A percentile compares a stretch with the other conserved stretches of the same genome.
Conservation (phyloP, 2,113 vertebrate genomes). For the Paralichthys olivaceus region DNA sequence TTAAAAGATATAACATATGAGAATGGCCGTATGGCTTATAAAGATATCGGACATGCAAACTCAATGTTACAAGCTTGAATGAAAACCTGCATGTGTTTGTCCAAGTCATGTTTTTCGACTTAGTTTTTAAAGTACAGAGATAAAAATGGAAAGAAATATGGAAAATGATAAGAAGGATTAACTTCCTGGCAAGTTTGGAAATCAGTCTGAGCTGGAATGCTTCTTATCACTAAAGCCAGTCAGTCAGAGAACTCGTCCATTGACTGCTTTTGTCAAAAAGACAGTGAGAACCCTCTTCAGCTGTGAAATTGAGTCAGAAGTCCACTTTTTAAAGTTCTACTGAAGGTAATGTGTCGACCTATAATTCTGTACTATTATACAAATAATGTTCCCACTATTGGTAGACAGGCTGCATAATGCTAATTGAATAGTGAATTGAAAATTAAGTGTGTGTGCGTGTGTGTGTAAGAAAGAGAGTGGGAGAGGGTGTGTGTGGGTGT, state of each 20-base stretch:
- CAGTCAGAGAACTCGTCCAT: neutral
- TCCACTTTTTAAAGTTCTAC: conserved; percentile 41
- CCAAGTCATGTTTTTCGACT: neutral
- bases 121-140: neutral
- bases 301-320: no score
- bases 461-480: neutral
- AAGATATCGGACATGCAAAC: neutral
- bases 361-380: conserved; percentile 55
- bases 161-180: neutral
- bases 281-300: no score
- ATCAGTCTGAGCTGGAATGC: neutral
- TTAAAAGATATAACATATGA: no score
- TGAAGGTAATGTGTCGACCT: conserved; percentile 52
- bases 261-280: neutral
- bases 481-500: neutral
- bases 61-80: neutral
- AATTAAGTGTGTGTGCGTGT: conserved; percentile 10
- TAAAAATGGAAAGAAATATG: neutral
- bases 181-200: no score
- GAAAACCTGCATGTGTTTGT: neutral
- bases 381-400: conserved; percentile 57
- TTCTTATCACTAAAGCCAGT: neutral
- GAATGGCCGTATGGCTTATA: neutral
- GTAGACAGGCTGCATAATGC: conserved; percentile 40
- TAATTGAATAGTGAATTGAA: conserved; percentile 58